Conservation (phyloP, 2,797 vertebrate genomes). For the Sebastes diploproa region DNA sequence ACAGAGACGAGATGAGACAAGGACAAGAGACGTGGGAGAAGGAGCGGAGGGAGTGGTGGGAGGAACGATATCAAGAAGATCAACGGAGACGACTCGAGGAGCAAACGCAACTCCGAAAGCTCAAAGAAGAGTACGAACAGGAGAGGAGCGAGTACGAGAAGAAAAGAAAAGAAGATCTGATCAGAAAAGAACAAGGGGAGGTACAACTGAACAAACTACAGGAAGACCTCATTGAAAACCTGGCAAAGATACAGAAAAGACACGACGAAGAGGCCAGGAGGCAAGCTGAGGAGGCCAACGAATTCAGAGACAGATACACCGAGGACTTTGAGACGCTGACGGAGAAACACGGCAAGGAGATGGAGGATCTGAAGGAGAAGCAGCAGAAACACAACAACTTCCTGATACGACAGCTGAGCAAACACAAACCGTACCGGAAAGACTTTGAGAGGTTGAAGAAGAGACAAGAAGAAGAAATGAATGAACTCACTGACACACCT, state of each 20-base stretch:
- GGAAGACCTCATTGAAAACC: background rate
- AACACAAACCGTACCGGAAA: background rate
- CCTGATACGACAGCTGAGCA: background rate
- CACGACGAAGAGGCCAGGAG: conserved; percentile 19
- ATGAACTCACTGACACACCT: background rate
- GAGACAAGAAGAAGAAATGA: background rate
- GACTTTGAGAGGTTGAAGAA: background rate
- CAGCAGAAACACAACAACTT: background rate
- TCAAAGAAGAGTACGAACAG: conserved; percentile 9
- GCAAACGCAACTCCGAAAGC: background rate
- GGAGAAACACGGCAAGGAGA: conserved; percentile 1
- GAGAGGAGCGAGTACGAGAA: background rate
- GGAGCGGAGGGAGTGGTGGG: conserved; percentile 17
- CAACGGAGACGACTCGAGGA: background rate
- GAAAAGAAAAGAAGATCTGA: background rate
- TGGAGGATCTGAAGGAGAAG: conserved; percentile 5
- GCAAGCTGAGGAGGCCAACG: conserved; percentile 21
- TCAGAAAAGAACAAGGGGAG: background rate
- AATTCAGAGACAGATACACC: background rate
- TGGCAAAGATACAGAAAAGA: background rate
- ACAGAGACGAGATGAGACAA: background rate
- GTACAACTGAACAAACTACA: background rate
- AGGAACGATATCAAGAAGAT: background rate
- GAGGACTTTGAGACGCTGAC: background rate
- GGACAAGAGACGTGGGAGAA: conserved; percentile 17